Evolutionary conservation across 2,797 vertebrate genomes (phyloP).

Genomic region (Meda fulgida): DNA sequence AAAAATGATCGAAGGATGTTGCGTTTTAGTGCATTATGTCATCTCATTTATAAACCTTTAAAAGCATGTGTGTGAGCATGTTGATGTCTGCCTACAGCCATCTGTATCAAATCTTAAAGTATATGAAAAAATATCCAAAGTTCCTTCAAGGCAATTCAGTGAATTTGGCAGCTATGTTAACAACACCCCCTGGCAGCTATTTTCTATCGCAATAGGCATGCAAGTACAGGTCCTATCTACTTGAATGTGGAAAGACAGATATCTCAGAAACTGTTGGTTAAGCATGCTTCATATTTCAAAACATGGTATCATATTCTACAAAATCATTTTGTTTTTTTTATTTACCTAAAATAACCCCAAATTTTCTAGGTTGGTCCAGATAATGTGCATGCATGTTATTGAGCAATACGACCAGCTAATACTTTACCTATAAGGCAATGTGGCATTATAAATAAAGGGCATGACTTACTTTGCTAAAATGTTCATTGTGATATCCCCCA

Average conservation of each 20-base stretch:
- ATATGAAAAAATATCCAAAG: not conserved
- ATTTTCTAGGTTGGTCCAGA: not conserved
- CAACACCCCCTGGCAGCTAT: conserved; percentile 13
- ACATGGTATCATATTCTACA: not conserved
- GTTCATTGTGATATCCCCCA: not conserved
- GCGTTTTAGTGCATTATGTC: not conserved
- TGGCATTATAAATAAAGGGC: not conserved
- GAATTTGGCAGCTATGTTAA: not conserved
- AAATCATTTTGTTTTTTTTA: not conserved
- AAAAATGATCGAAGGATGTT: not conserved
- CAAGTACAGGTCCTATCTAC: conserved; percentile 15
- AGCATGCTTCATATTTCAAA: not conserved
- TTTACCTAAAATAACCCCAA: not conserved
- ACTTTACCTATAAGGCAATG: not conserved
- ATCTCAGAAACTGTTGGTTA: not conserved
- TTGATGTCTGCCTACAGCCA: not conserved
- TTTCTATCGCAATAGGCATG: not conserved
- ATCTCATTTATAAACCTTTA: not conserved
- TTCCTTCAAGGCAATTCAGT: conserved; percentile 5
- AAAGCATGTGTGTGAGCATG: not conserved
- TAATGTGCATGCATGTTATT: not conserved
- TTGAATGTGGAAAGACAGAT: not conserved
- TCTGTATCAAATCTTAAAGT: not conserved
- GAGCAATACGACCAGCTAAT: not conserved
- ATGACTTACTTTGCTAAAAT: not conserved